Percentiles rank a stretch among this genome's conserved stretches.
phyloP scores from a whole-genome alignment of 2,888 invertebrate genomes.

The Esperia sulphurella region DNA sequence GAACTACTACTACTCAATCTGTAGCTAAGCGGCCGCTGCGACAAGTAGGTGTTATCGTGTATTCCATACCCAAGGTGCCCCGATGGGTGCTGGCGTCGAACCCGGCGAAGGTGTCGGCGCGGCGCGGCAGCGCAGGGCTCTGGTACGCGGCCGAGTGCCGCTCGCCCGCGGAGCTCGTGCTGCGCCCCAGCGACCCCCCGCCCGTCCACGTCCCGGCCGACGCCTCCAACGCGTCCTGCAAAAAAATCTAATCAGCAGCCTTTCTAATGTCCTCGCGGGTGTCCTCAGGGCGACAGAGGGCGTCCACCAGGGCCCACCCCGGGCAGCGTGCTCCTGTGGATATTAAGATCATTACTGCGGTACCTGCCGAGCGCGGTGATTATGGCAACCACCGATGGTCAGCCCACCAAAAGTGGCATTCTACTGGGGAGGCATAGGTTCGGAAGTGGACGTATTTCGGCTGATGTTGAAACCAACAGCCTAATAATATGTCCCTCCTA shows the following conservation, averaged over 20 bases:
- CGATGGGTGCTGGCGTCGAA: conserved; percentile 82
- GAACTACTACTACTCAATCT: background rate
- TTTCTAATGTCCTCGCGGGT: background rate
- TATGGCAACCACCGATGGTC: no score
- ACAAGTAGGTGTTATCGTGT: background rate
- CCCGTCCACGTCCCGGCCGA: conserved; percentile 65
- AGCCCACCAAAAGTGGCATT: no score
- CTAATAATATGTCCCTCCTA: no score
- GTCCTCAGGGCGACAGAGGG: no score
- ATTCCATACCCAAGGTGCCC: conserved; percentile 27
- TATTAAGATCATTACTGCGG: no score
- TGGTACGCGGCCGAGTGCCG: conserved; percentile 92
- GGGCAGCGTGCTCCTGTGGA: no score
- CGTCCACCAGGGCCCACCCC: no score
- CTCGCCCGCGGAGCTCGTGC: conserved; percentile 96
- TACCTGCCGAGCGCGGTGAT: no score
- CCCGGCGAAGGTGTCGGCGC: conserved; percentile 98
- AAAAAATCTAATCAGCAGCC: background rate
- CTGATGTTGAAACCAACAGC: no score
- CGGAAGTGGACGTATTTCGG: no score
- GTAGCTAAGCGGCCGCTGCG: no score
- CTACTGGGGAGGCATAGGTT: no score
- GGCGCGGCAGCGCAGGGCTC: conserved; percentile 91
- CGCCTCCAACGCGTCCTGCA: conserved; percentile 88
- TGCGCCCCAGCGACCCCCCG: conserved; percentile 90